Base-by-base conservation (phyloP, 2,888 invertebrate genomes). In the Drosophila vallismaia region DNA sequence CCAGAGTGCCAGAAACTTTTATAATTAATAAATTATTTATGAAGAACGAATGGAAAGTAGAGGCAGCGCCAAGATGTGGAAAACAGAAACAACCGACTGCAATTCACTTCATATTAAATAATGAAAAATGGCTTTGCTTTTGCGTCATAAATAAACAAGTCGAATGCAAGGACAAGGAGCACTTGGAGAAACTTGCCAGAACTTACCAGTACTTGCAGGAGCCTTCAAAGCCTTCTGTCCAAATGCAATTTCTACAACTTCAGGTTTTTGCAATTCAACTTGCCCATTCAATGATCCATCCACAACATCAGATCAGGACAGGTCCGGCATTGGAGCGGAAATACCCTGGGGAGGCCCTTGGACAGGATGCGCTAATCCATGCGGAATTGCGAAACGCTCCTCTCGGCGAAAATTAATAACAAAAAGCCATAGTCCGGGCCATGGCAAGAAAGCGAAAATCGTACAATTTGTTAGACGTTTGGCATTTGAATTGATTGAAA, bases 11-110 rank as follows among this genome's bases (percentile, higher is more conserved):
- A 59, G 63, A 83, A 84, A 84, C 81, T 84, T 84, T 84, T 84
- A 79, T 83, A 84, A 84, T 84, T 84, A 84, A 84, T 84, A 84
- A 84, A 85, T 84, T 85, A 84, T 84, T 84, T 84, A 84, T 84
- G 77, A 85, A 85, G 81, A 75, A 75, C 77, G 81, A 84, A 79
- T 81, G 85, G 79, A 82, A 79, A 76, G 79, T 49, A 73, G 75
- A 57, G 75, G 56, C 63, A 69, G 36, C 50, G 62, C 49, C 74
- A 64, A 54, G 51, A 55, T 59, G 29, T 29, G 29, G 45, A 49
- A 50, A 60, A 60, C 60, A 60, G 48, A 29, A 48, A 60, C 45
- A 63, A 56, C 75, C 69, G 63, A 75, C 70, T 76, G 84, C 81
- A 85, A 82, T 84, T 82, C 78, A 82, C 80, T 83, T 82, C 71